A percentile compares a stretch with the other conserved stretches of the same genome.
These are phyloP conservation scores for Plebejus anna DNA, from an alignment of 2,888 invertebrate species.

Conservation along the genomic window DNA sequence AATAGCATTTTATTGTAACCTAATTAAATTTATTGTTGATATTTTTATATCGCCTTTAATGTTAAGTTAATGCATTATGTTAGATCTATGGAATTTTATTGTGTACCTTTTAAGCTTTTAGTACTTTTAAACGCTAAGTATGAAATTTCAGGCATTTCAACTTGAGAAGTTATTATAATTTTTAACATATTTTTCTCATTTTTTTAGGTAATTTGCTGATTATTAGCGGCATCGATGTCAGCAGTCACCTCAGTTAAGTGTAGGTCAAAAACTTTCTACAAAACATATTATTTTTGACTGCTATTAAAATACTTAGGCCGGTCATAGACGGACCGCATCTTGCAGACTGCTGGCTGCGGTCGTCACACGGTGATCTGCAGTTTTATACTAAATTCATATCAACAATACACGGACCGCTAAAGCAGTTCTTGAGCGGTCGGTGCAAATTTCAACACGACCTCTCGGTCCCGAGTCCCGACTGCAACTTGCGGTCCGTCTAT, in stretches of 20 bases:
- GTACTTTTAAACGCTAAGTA: neutral
- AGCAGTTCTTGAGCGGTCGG: no score
- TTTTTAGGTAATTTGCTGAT: no score
- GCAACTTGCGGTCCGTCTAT: no score
- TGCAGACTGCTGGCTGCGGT: no score
- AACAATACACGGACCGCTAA: no score
- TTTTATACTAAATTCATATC: no score
- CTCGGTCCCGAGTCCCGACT: no score
- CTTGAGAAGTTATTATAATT: neutral
- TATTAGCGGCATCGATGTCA: neutral
- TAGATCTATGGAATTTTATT: neutral
- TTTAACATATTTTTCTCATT: no score
- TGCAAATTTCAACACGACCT: no score
- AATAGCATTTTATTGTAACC: conserved; percentile 13
- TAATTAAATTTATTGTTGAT: conserved; percentile 16
- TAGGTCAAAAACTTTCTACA: neutral
- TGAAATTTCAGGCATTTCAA: neutral
- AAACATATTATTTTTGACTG: neutral
- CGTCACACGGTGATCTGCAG: no score
- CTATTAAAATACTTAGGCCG: neutral
- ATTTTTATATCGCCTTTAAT: conserved; percentile 9
- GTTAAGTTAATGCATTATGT: neutral
- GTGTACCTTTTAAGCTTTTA: neutral
- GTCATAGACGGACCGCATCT: no score
- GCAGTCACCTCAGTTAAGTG: neutral